phyloP scores from a whole-genome alignment of 2,888 invertebrate genomes.

The Copidosoma aretas region DNA sequence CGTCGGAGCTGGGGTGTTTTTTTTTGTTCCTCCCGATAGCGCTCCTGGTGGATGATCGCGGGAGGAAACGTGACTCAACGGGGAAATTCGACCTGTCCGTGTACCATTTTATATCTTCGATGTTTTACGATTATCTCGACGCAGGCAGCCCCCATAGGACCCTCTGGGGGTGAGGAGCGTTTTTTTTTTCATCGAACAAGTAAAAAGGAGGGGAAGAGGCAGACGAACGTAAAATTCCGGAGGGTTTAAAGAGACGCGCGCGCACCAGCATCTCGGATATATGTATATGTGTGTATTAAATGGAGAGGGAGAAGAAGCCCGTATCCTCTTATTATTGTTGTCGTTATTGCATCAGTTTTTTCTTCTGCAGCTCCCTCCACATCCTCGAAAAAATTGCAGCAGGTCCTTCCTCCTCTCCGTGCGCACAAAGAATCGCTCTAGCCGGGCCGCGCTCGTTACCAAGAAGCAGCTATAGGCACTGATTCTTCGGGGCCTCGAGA shows the following conservation, averaged over 20 bases:
- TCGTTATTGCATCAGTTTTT: conserved; percentile 26
- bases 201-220: not conserved
- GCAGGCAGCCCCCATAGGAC: conserved; percentile 10
- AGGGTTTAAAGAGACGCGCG: conserved; percentile 31
- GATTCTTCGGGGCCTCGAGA: conserved; percentile 58
- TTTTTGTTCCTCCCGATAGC: too few relatives aligned
- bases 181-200: not conserved
- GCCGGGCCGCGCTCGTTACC: conserved; percentile 47
- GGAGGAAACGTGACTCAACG: too few relatives aligned
- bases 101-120: too few relatives aligned
- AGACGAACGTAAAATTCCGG: conserved; percentile 20
- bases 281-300: too few relatives aligned
- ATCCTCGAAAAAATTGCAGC: conserved; percentile 54
- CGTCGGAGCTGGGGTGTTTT: too few relatives aligned
- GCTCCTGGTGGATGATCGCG: too few relatives aligned
- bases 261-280: conserved; percentile 14
- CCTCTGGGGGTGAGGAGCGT: too few relatives aligned
- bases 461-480: conserved; percentile 47
- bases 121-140: too few relatives aligned
- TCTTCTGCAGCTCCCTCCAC: conserved; percentile 11
- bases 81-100: too few relatives aligned
- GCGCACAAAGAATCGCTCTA: conserved; percentile 30
- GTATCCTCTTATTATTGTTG: conserved; percentile 36
- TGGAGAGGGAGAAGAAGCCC: conserved; percentile 24
- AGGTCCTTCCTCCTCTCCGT: conserved; percentile 49